A percentile compares a stretch with the other conserved stretches of the same genome.
phyloP scores from a whole-genome alignment of 2,113 vertebrate species.

The Xenopus laevis region DNA sequence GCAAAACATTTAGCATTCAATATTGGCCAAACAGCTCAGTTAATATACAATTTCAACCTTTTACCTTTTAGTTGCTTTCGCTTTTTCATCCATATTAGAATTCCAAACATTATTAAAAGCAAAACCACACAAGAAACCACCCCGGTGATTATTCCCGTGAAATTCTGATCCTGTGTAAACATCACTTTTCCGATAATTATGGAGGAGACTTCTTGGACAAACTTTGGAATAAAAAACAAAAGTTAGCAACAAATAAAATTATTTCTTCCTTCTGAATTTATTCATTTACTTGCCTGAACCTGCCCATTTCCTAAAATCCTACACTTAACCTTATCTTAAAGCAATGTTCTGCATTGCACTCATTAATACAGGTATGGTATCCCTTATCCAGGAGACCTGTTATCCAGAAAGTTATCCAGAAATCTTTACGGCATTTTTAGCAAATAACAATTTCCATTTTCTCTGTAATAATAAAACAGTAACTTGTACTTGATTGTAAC shows the following conservation, averaged over 20 bases:
- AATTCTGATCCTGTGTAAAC: constrained; percentile 83
- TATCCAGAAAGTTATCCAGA: no score
- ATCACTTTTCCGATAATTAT: constrained; percentile 82
- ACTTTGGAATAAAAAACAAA: constrained; percentile 60
- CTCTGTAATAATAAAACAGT: no score
- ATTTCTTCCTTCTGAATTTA: no score
- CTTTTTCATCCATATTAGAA: constrained; percentile 83
- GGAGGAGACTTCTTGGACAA: constrained; percentile 86
- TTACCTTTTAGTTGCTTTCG: constrained; percentile 90
- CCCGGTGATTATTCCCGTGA: constrained; percentile 75
- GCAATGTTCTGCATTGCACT: no score
- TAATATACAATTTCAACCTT: constrained; percentile 16
- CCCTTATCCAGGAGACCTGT: no score
- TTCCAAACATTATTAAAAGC: constrained; percentile 64
- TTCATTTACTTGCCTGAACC: no score
- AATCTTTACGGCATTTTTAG: no score
- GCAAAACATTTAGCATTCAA: neutral
- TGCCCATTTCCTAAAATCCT: no score
- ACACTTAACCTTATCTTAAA: no score
- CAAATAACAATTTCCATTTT: no score
- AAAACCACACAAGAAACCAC: constrained; percentile 70
- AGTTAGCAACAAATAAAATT: neutral
- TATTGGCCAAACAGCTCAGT: neutral
- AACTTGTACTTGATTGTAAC: no score
- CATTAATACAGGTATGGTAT: no score